These are phyloP conservation scores for Pantala flavescens DNA, from an alignment of 1,140 invertebrate genomes.

Conservation along the genomic window DNA sequence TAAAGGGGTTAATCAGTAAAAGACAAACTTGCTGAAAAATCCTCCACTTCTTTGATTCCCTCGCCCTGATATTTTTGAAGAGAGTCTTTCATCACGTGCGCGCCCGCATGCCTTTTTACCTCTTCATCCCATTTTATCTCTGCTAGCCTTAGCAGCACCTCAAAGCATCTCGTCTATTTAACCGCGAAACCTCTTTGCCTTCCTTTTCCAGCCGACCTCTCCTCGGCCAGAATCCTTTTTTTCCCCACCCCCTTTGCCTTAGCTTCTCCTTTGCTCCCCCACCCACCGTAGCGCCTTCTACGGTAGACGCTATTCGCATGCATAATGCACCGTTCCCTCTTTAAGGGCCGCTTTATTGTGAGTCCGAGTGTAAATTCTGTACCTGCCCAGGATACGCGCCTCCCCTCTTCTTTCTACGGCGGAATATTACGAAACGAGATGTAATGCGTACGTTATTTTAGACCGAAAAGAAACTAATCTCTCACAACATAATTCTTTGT, in stretches of 20 bases:
- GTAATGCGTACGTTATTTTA: no score
- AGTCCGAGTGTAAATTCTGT: conserved; percentile 9
- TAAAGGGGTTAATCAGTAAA: no score
- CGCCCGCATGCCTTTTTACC: no score
- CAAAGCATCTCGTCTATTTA: neutral
- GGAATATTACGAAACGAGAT: no score
- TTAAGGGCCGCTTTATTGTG: neutral
- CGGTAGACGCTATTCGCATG: neutral
- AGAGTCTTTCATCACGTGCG: no score
- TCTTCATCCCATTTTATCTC: no score
- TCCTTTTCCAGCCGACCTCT: neutral
- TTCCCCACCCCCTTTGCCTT: neutral
- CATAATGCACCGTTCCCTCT: neutral
- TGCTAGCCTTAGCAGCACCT: no score
- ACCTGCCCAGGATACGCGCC: conserved; percentile 1
- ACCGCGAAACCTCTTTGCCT: neutral
- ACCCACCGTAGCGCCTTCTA: neutral
- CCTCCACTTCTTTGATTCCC: no score
- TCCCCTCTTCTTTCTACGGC: neutral
- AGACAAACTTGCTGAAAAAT: no score
- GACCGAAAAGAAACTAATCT: no score
- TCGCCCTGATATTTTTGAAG: no score
- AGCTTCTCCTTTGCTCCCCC: neutral
- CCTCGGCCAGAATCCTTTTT: neutral
- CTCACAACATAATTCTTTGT: no score